Percentiles rank a stretch among this genome's conserved stretches.
These are phyloP conservation scores for Malurus melanocephalus DNA, from an alignment of 2,113 vertebrate species.

Conservation along the genomic window DNA sequence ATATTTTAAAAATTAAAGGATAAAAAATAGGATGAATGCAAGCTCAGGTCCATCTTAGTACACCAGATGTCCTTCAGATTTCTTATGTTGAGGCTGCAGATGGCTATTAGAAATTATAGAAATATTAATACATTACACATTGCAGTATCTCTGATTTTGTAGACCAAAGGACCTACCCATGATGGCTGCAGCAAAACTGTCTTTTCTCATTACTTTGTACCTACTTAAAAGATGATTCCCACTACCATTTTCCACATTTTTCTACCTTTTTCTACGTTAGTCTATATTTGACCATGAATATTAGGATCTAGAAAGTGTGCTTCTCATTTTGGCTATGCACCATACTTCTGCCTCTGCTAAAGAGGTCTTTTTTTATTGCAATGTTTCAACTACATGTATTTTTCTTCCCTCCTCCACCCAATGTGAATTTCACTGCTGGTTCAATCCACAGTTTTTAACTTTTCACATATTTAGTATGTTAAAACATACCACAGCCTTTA, in stretches of 20 bases:
- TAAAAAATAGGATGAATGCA: not conserved
- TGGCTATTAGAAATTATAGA: not conserved
- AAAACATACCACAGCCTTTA: not conserved
- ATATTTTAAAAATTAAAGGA: not conserved
- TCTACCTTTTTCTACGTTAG: not conserved
- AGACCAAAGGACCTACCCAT: not conserved
- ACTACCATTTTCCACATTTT: not conserved
- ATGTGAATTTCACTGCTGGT: not conserved
- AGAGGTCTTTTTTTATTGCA: not conserved
- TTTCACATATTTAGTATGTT: not conserved
- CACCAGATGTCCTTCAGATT: not conserved
- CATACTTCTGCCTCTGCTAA: not conserved
- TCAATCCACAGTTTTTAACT: not conserved
- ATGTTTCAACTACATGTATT: rapidly evolving
- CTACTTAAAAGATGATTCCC: not conserved
- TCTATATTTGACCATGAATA: not conserved
- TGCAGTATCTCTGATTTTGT: not conserved
- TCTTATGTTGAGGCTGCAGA: not conserved
- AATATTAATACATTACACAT: not conserved
- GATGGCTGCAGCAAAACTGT: not conserved
- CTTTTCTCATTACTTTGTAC: not conserved
- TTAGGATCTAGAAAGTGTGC: not conserved
- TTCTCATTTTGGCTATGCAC: not conserved
- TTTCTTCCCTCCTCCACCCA: not conserved
- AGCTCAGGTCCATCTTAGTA: not conserved